Evolutionary conservation across 2,113 vertebrate species (phyloP).

Genomic region (Heteronetta atricapilla): DNA sequence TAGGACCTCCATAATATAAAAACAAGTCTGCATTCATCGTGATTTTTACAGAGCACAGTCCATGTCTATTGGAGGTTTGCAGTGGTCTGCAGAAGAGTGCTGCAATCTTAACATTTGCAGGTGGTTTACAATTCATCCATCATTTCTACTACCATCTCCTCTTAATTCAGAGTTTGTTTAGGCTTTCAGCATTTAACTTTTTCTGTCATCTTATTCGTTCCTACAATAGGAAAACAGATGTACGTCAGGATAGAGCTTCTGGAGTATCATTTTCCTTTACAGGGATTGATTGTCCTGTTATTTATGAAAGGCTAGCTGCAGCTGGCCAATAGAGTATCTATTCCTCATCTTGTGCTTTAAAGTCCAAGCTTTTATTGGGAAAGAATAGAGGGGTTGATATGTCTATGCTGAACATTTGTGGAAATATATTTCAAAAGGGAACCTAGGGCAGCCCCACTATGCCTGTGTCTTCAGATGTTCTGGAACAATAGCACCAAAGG

Average conservation of each 20-base stretch:
- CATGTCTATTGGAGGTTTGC: conserved; percentile 10
- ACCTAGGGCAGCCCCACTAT: neutral
- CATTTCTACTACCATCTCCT: neutral
- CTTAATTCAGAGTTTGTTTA: neutral
- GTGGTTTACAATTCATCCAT: neutral
- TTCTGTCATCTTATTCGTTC: neutral
- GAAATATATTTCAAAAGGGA: neutral
- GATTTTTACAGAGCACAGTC: conserved; percentile 55
- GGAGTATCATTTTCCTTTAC: neutral
- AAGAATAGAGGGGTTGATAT: neutral
- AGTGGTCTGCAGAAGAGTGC: neutral
- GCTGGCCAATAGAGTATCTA: neutral
- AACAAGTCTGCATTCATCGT: conserved; percentile 66
- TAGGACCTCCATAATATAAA: conserved; percentile 66
- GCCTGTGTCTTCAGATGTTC: neutral
- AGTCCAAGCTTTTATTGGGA: neutral
- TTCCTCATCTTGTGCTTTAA: conserved; percentile 28
- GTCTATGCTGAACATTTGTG: neutral
- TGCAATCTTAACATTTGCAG: conserved; percentile 15
- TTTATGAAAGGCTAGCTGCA: conserved; percentile 29
- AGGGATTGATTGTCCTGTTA: fast-evolving
- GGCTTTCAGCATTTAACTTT: neutral
- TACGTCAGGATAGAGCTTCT: neutral
- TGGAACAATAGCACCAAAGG: neutral
- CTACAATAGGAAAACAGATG: neutral